Base-by-base conservation (phyloP, 2,888 invertebrate species). In the Xestobium rufovillosum region DNA sequence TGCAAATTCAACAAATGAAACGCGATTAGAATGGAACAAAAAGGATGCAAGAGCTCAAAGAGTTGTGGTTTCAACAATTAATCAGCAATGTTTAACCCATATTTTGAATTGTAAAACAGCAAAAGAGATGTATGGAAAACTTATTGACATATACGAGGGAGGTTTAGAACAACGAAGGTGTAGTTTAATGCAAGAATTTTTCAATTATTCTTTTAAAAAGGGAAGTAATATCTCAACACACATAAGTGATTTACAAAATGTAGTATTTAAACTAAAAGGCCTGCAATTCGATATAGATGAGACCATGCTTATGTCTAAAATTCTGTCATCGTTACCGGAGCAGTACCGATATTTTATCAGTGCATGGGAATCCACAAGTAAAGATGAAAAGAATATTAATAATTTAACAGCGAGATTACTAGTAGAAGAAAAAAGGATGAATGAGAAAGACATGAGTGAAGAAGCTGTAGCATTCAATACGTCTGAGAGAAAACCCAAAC, bases 281-380 rank as follows among this genome's bases (percentile, higher is more conserved):
- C 13, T 40, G 27, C 14, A 37, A 9, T 27, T 38, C 17, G 23
- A 26, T 1, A 32, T 42, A 12, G 35, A 34, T 16, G 32, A 39
- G 14, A 36, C 30, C n/a, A 39, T 42, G 39, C 6, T 42, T 10
- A 39, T 42, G 3, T 31, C 38, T 14, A 39, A 42, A 30, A 36
- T 40, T 23, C 26, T 41, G 4, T 14, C 23, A 4, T 14, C 15
- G 13, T 17, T 41, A 11, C 34, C 38, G 23, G 15, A 14, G 8
- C 23, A 33, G 11, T 38, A 39, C 26, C 28, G 23, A 6, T 36
- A 41, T 26, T 41, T 41, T 26, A 28, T 10, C 8, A 41, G 33
- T 3, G 33, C 41, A 23, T 41, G 41, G 41, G 34, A 41, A 19
- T 41, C 41, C 2, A 41, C 34, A 11, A 3, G 3, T 6, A 9